phyloP scores from a whole-genome alignment of 2,888 invertebrate species.

The Megaustenia siamemsis region DNA sequence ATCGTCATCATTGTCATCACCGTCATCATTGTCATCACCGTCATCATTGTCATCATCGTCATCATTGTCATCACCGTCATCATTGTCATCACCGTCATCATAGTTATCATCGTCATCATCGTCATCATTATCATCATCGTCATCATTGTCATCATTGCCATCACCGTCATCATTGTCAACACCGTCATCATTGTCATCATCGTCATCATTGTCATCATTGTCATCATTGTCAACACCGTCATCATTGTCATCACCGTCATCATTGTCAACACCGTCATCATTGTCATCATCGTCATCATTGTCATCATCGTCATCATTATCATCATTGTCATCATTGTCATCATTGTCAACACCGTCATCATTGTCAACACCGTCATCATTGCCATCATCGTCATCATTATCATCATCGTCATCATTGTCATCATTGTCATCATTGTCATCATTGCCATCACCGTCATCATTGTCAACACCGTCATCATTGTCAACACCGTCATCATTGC shows the following conservation, averaged over 20 bases:
- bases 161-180: neutral
- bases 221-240: constrained; percentile 4
- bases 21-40: no score
- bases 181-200: neutral
- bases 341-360: constrained; percentile 4
- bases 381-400: constrained; percentile 47
- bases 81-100: no score
- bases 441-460: constrained; percentile 21
- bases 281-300: neutral
- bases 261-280: neutral
- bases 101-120: no score
- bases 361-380: constrained; percentile 42
- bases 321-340: constrained; percentile 23
- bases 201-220: neutral
- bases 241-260: neutral
- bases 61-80: no score
- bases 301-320: constrained; percentile 1
- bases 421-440: constrained; percentile 32
- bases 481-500: neutral
- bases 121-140: no score
- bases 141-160: no score
- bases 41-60: no score
- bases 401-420: constrained; percentile 49
- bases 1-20: no score
- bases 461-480: neutral